Evolutionary conservation across 2,888 invertebrate species (phyloP).

Genomic region (Cactoblastis cactorum): DNA sequence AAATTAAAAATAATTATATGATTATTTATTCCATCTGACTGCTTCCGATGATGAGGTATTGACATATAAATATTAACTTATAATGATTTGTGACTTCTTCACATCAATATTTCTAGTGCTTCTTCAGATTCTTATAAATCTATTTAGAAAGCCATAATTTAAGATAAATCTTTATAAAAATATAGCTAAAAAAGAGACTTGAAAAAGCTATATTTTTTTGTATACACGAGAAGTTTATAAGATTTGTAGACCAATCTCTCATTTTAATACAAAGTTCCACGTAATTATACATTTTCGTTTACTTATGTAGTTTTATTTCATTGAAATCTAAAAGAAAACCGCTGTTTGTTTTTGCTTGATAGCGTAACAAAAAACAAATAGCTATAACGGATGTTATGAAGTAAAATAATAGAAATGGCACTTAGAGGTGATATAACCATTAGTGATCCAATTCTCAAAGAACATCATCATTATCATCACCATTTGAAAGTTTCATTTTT

Average conservation of each 20-base stretch:
- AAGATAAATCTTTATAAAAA: not conserved
- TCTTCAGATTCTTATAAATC: not conserved
- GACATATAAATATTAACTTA: too few species aligned
- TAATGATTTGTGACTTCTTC: not conserved
- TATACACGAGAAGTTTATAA: too few species aligned
- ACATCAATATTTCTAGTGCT: not conserved
- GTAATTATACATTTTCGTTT: too few species aligned
- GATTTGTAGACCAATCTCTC: too few species aligned
- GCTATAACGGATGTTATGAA: not conserved
- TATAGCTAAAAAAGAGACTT: too few species aligned
- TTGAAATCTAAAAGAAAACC: too few species aligned
- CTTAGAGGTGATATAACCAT: slow-evolving; percentile 2
- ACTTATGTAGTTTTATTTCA: too few species aligned
- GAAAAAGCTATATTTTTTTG: too few species aligned
- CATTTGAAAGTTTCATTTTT: not conserved
- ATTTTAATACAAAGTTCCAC: too few species aligned
- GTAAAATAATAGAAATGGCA: not conserved
- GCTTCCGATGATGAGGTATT: not conserved
- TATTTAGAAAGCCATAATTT: not conserved
- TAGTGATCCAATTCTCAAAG: not conserved
- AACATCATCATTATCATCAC: not conserved
- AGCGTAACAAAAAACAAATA: too few species aligned
- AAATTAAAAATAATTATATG: slow-evolving; percentile 1
- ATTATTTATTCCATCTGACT: not conserved
- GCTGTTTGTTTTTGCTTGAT: not conserved